Base-by-base conservation (phyloP, 2,888 invertebrate species). In the Cerceris ruficornis region DNA sequence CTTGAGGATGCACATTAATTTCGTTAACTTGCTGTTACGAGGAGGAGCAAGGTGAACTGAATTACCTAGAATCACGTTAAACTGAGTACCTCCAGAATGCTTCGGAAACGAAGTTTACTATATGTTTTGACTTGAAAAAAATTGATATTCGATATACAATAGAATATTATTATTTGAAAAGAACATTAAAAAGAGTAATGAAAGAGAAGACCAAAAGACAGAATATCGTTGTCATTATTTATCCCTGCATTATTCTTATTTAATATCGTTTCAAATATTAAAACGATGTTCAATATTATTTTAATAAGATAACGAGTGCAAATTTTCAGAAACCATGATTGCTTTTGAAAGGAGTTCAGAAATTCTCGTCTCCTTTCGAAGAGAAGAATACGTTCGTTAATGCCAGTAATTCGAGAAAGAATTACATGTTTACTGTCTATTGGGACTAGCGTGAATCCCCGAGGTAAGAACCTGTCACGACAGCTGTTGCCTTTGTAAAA, bases 401-500 rank as follows among this genome's bases (percentile, higher is more conserved):
- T 43, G 52, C n/a, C 43, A 41, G 55, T 68, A 77, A 69, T 77
- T 59, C 49, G 62, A 41, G 54, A 65, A 69, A 64, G 65, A 64
- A 65, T 60, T 60, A 54, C 73, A 50, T 7, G 62, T 58, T 59
- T 42, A 60, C 58, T 42, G 42, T 58, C 28, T 43, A 7, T 50
- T 9, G 42, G n/a, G 50, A 46, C 14, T 28, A 61, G 14, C 17
- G 43, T 13, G 43, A 28, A 41, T 7, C 52, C 60, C 50, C 57
- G 66, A 64, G 75, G 62, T 39, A 74, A 75, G 79, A 76, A 86
- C 81, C 80, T 81, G 83, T 75, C 78, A 75, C 72, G 77, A 80
- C 86, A 83, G 78, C 78, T 86, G 83, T 71, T 80, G 58, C 82
- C 67, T 80, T 71, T 70, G 69, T 65, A 55, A n/a, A 66, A 69